A percentile compares a stretch with the other conserved stretches of the same genome.
Conservation (phyloP, 2,113 vertebrate species). For the Anthoscopus minutus region DNA sequence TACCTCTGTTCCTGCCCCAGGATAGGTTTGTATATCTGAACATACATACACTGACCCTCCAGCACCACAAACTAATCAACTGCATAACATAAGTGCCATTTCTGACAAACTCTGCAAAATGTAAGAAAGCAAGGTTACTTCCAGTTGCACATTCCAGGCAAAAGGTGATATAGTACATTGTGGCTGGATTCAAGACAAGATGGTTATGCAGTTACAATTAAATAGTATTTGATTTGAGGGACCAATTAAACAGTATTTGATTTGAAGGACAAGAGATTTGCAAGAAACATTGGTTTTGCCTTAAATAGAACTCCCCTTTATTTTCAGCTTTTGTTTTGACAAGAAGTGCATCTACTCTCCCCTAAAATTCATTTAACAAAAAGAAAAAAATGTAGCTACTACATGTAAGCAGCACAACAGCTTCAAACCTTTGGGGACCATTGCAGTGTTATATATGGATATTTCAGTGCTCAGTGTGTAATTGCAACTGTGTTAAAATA, state of each 20-base stretch:
- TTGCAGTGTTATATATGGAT: neutral
- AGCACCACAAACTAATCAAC: neutral
- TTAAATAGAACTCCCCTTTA: neutral
- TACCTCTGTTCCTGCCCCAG: neutral
- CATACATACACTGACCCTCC: neutral
- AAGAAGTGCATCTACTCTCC: neutral
- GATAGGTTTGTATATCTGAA: neutral
- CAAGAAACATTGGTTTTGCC: neutral
- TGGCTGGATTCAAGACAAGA: neutral
- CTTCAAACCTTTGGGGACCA: neutral
- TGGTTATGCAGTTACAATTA: neutral
- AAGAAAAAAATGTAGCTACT: neutral
- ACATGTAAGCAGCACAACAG: neutral
- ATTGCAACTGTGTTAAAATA: neutral
- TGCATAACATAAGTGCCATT: neutral
- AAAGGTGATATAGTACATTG: neutral
- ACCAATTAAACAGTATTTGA: neutral
- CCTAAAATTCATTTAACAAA: neutral
- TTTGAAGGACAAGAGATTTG: neutral
- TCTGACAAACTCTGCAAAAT: neutral
- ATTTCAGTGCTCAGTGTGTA: neutral
- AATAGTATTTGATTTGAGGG: neutral
- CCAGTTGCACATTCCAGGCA: neutral
- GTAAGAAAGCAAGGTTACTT: neutral
- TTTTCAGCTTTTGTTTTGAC: neutral